These are phyloP conservation scores for Conus canariensis DNA, from an alignment of 2,888 invertebrate genomes.

Conservation along the genomic window DNA sequence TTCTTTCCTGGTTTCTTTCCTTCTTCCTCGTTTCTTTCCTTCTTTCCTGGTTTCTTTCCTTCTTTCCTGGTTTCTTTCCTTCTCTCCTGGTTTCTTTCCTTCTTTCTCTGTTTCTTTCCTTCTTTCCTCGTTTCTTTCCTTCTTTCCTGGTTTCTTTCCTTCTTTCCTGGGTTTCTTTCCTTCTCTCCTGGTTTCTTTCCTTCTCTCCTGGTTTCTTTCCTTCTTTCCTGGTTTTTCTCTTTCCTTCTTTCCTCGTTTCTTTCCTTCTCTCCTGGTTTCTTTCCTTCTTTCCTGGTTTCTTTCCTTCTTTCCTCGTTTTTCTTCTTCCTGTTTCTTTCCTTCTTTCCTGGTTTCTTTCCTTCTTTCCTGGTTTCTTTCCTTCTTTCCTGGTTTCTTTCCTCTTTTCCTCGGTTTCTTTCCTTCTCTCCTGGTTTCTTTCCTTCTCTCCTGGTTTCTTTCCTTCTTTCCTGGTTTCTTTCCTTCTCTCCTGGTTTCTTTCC, in stretches of 20 bases:
- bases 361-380: neutral
- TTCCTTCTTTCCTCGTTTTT: neutral
- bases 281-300: neutral
- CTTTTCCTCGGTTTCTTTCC: too few relatives aligned
- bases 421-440: neutral
- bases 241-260: neutral
- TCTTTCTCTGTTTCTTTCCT: too few relatives aligned
- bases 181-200: neutral
- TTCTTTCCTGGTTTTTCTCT: neutral
- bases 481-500: neutral
- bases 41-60: neutral
- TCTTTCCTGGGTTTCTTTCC: neutral
- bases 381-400: neutral
- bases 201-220: neutral
- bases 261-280: neutral
- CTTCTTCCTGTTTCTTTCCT: neutral
- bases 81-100: neutral
- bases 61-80: too few relatives aligned
- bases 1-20: neutral
- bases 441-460: neutral
- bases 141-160: too few relatives aligned
- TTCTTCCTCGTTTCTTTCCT: neutral
- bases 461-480: neutral
- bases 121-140: neutral
- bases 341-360: neutral